A percentile compares a stretch with the other conserved stretches of the same genome.
phyloP scores from a whole-genome alignment of 2,797 vertebrate species.

The Crocodylus rhombifer region DNA sequence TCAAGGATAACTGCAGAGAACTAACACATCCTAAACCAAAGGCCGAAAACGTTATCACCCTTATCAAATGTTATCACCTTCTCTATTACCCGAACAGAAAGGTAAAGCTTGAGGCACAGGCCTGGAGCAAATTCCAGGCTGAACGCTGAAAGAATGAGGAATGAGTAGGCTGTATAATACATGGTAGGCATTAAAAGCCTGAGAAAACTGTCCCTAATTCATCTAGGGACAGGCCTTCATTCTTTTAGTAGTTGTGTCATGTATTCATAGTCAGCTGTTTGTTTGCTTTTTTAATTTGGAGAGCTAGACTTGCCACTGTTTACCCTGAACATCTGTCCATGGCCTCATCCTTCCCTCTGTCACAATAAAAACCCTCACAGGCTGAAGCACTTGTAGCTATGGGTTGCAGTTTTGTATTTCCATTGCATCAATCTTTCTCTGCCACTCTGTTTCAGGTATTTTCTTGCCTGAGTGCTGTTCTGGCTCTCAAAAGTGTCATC shows the following conservation, averaged over 20 bases:
- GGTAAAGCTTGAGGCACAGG: no score
- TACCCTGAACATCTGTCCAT: neutral
- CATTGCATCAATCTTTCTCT: no score
- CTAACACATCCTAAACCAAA: neutral
- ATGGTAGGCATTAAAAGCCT: no score
- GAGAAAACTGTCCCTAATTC: no score
- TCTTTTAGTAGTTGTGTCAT: no score
- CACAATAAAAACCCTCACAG: neutral
- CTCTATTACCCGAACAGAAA: neutral
- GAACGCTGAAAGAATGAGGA: no score
- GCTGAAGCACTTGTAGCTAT: neutral
- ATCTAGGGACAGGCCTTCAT: no score
- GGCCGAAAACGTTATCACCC: accelerated
- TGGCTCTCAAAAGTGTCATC: neutral
- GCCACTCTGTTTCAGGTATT: neutral
- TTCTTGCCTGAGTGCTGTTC: neutral
- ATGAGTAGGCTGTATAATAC: no score
- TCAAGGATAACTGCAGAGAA: neutral
- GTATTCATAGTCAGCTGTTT: no score
- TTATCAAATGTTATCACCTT: accelerated
- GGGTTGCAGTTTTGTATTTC: neutral
- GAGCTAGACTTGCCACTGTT: neutral
- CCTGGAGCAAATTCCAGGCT: no score
- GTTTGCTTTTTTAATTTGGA: no score
- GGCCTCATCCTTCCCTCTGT: no score